Conservation (phyloP, 2,888 invertebrate species). For the Cryptosula pallasiana region DNA sequence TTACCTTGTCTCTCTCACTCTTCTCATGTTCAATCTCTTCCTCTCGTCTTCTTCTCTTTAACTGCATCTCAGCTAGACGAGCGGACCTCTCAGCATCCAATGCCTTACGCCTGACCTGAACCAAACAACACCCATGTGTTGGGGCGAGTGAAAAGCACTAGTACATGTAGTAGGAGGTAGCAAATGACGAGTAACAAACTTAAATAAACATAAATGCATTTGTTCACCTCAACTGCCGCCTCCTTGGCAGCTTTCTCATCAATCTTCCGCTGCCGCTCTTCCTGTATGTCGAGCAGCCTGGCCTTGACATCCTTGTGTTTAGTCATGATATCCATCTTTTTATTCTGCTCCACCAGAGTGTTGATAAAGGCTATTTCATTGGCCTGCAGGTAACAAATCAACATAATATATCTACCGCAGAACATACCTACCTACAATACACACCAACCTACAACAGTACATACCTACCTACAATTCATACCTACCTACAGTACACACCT, state of each 20-base stretch:
- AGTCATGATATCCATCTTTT: slow-evolving; percentile 81
- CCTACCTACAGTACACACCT: no score
- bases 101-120: slow-evolving; percentile 68
- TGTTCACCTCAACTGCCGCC: slow-evolving; percentile 80
- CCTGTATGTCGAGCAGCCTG: slow-evolving; percentile 65
- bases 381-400: slow-evolving; percentile 54
- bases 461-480: no score
- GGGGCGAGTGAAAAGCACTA: no score
- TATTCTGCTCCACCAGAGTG: slow-evolving; percentile 88
- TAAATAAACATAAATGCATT: slow-evolving; percentile 2
- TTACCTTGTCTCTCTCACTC: slow-evolving; percentile 64
- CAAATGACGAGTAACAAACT: neutral
- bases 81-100: slow-evolving; percentile 75
- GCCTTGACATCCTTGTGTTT: slow-evolving; percentile 58
- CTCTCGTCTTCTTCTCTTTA: slow-evolving; percentile 76
- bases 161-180: no score
- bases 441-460: no score
- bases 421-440: no score
- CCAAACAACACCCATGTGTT: neutral
- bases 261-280: slow-evolving; percentile 75
- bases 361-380: slow-evolving; percentile 97
- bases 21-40: slow-evolving; percentile 72
- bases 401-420: no score
- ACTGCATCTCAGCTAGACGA: slow-evolving; percentile 60
- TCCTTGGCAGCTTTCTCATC: slow-evolving; percentile 94